Percentiles rank a stretch among this genome's conserved stretches.
Conservation (phyloP, 2,113 vertebrate species). For the Campylorhamphus procurvoides region DNA sequence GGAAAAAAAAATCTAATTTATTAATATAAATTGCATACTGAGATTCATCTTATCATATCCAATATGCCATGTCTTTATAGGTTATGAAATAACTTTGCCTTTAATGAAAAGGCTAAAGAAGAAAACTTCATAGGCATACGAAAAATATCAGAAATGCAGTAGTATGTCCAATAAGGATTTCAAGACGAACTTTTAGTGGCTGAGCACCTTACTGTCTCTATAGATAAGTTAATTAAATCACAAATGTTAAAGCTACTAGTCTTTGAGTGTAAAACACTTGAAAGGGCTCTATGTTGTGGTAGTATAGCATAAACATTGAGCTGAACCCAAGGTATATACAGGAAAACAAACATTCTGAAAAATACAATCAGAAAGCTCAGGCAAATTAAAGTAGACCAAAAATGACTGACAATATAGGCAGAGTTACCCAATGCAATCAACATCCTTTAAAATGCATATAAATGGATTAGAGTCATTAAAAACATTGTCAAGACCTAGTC, state of each 20-base stretch:
- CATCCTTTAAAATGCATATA: not conserved
- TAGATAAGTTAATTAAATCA: not conserved
- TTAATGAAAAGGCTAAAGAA: not conserved
- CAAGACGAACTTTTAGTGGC: not conserved
- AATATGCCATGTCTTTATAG: not conserved
- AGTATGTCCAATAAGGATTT: not conserved
- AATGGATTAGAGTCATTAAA: not conserved
- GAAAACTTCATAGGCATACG: not conserved
- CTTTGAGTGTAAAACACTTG: not conserved
- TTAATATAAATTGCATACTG: not conserved
- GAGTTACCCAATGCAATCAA: not conserved
- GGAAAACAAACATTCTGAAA: not conserved
- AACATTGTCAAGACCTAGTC: not conserved
- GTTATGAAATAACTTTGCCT: not conserved
- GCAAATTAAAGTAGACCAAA: not conserved
- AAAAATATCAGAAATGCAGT: not conserved
- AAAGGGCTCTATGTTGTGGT: not conserved
- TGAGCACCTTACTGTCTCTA: not conserved
- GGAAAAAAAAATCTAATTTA: not conserved
- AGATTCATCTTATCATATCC: not conserved
- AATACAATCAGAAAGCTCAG: rapidly evolving
- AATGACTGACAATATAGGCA: not conserved
- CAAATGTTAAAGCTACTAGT: not conserved
- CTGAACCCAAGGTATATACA: not conserved
- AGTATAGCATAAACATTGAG: not conserved